Conservation (phyloP, 37 sponge, comb jelly and placozoan species). For the Hormiphora californensis region DNA sequence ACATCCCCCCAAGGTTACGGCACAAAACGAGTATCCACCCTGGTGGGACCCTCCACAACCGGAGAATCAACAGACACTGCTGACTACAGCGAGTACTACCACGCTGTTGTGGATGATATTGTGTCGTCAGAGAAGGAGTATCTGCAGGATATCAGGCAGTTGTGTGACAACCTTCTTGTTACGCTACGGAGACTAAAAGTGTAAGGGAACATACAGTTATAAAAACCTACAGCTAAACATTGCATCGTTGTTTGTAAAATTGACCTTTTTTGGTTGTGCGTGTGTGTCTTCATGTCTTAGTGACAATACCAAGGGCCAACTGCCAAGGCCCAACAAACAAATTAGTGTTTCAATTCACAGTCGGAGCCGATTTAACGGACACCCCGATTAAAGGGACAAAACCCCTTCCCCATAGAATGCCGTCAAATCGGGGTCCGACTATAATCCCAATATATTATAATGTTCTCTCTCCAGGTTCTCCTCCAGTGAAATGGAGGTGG, state of each 20-base stretch:
- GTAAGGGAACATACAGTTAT: too few species aligned
- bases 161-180: constrained; percentile 21
- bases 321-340: too few species aligned
- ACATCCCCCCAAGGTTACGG: not conserved
- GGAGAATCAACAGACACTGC: not conserved
- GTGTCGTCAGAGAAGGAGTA: constrained; percentile 31
- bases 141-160: constrained; percentile 1
- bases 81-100: constrained; percentile 42
- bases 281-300: too few species aligned
- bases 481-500: constrained; percentile 15
- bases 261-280: too few species aligned
- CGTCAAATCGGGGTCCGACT: too few species aligned
- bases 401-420: too few species aligned
- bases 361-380: too few species aligned
- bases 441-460: not conserved
- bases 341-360: too few species aligned
- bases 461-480: not conserved
- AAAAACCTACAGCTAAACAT: too few species aligned
- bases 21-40: constrained; percentile 18
- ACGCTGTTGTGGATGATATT: constrained; percentile 28
- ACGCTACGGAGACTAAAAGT: constrained; percentile 2
- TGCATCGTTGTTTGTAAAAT: too few species aligned
- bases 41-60: not conserved
- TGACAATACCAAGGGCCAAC: too few species aligned
- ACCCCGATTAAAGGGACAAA: too few species aligned